Conservation (phyloP, 2,113 vertebrate genomes). For the Engystomops pustulosus region DNA sequence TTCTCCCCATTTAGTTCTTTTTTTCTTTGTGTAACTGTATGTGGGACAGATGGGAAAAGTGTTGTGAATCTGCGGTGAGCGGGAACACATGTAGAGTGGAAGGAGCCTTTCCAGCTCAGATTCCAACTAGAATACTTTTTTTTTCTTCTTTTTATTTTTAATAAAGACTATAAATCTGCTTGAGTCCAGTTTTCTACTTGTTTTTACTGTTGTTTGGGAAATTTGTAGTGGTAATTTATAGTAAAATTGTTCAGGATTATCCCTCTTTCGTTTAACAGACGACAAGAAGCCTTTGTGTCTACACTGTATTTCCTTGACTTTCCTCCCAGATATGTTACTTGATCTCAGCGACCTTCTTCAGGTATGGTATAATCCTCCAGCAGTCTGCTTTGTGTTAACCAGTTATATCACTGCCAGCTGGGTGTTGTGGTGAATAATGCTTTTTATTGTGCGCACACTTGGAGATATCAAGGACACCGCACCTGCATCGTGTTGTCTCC, state of each 20-base stretch:
- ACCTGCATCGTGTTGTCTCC: conserved; percentile 8
- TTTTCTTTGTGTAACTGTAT: neutral
- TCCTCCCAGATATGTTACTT: conserved; percentile 90
- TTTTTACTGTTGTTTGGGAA: conserved; percentile 30
- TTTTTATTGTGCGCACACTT: conserved; percentile 31
- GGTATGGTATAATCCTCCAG: conserved; percentile 72
- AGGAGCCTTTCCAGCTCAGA: neutral
- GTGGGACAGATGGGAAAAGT: conserved; percentile 29
- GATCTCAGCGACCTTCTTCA: conserved; percentile 96
- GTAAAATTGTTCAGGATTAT: neutral
- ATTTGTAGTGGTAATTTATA: conserved; percentile 19
- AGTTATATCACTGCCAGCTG: conserved; percentile 22
- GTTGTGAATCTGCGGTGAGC: conserved; percentile 6
- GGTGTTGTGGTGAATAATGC: conserved; percentile 34
- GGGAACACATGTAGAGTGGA: conserved; percentile 3
- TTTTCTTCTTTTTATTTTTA: neutral
- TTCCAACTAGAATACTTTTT: neutral
- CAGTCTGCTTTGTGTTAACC: conserved; percentile 24
- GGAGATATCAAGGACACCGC: neutral
- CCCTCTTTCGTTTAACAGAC: conserved; percentile 26
- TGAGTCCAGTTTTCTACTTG: neutral
- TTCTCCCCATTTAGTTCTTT: no score
- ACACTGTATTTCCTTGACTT: conserved; percentile 71
- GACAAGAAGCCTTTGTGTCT: conserved; percentile 40
- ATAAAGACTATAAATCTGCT: neutral